Evolutionary conservation across 1,140 invertebrate genomes (phyloP).

Genomic region (Drosophila takahashii): DNA sequence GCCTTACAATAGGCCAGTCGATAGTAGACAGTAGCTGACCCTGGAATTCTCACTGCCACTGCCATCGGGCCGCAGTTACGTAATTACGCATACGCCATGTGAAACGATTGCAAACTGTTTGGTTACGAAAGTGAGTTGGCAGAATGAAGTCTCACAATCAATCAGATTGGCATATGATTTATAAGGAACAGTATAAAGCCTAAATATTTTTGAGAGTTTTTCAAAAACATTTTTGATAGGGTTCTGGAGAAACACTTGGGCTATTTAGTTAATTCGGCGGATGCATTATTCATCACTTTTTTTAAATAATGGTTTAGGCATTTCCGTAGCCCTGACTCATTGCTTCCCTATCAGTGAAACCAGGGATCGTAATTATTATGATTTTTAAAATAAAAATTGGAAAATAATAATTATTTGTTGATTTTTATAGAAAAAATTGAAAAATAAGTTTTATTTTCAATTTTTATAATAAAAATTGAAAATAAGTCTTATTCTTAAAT

Average conservation of each 20-base stretch:
- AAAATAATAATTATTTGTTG: no score
- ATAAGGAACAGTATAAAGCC: neutral
- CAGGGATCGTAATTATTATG: no score
- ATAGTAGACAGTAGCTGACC: constrained; percentile 49
- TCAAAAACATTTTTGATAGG: neutral
- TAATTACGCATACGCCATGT: constrained; percentile 71
- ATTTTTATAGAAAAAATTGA: no score
- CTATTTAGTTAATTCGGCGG: neutral
- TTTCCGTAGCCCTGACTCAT: constrained; percentile 6
- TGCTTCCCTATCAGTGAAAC: neutral
- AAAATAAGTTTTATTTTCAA: no score
- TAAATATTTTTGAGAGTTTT: neutral
- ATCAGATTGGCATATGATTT: constrained; percentile 6
- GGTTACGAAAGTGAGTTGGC: constrained; percentile 3
- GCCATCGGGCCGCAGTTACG: constrained; percentile 42
- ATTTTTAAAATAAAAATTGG: no score
- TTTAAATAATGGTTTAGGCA: neutral
- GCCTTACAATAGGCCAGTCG: constrained; percentile 23
- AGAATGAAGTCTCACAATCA: neutral
- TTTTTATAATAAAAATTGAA: no score
- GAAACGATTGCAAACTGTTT: constrained; percentile 15
- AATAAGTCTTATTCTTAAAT: no score
- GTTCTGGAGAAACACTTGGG: neutral
- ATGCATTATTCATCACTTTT: neutral
- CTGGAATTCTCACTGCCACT: constrained; percentile 36